Evolutionary conservation across 2,888 invertebrate genomes (phyloP), one percentile per base, ranked within the genome.

Genomic region (Halictus ligatus): DNA sequence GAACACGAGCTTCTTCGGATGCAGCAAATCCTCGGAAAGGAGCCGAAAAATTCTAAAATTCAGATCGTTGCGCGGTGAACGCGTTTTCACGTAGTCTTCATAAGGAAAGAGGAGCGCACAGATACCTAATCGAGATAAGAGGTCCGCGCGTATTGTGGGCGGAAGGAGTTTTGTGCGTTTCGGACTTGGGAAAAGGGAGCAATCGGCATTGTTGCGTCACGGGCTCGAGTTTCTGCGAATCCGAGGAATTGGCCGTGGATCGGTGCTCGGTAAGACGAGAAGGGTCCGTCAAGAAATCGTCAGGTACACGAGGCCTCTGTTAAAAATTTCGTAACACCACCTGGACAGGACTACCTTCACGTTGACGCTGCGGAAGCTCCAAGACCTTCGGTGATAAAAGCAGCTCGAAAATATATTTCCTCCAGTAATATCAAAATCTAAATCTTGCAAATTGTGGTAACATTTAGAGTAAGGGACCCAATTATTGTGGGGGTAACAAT

Each of bases 151-250:
- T 89, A 92, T 93, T 92, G 94, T 93, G 90, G 92, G 93, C 90
- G 93, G 92, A 94, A 94, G 93, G 92, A 94, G 92, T 93, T 91
- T 88, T 86, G 88, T 87, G 78, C 77, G 81, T 85, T 86, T 86
- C 81, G 76, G 78, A 84, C 81, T 46, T 72, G 84, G 83, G 90
- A 90, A 91, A 73, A 73, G 29, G 90, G 93, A 92, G 93, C 92
- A 92, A 90, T 92, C 90, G 91, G 89, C 92, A 94, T 94, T 94
- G 94, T 94, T 94, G 89, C 94, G 92, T 94, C 94, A 94, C 89
- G 77, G 90, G 89, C 90, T 94, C 92, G 89, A 92, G 89, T 94
- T 94, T 93, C 94, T 92, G 93, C 92, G 92, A 94, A 92, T 92
- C 87, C 87, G 89, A 81, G 84, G 85, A 86, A 88, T 84, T 77